Conservation (phyloP, 64 coral and sea anemone genomes). For the Pachyseris speciosa region DNA sequence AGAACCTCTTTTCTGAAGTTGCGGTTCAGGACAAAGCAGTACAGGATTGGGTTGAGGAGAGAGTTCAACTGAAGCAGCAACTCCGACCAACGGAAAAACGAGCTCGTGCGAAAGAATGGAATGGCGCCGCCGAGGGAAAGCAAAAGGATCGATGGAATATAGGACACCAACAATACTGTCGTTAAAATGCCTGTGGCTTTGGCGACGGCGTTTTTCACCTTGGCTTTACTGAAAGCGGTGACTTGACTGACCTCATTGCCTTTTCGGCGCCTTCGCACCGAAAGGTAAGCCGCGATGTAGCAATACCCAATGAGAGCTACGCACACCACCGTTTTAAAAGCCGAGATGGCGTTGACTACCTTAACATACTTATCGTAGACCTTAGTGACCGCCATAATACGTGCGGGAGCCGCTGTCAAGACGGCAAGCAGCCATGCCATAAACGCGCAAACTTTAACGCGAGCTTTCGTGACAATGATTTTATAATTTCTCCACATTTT, state of each 20-base stretch:
- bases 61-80: slow-evolving; percentile 14
- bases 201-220: not conserved
- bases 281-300: not conserved
- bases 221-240: not conserved
- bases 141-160: not conserved
- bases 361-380: not conserved
- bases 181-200: not conserved
- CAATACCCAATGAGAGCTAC: slow-evolving; percentile 7
- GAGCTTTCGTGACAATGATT: not conserved
- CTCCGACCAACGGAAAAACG: slow-evolving; percentile 23
- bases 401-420: not conserved
- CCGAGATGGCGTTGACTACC: not conserved
- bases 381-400: not conserved
- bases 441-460: not conserved
- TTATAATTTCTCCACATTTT: slow-evolving; percentile 8
- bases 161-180: not conserved
- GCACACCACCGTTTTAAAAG: not conserved
- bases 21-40: slow-evolving; percentile 18
- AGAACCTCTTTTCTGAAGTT: slow-evolving; percentile 3
- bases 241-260: not conserved
- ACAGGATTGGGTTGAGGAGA: not conserved
- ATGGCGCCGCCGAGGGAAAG: not conserved
- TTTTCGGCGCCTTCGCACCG: not conserved
- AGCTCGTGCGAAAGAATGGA: slow-evolving; percentile 15
- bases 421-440: not conserved